Evolutionary conservation across 1,140 invertebrate species (phyloP).

Genomic region (Ganaspis sp.): DNA sequence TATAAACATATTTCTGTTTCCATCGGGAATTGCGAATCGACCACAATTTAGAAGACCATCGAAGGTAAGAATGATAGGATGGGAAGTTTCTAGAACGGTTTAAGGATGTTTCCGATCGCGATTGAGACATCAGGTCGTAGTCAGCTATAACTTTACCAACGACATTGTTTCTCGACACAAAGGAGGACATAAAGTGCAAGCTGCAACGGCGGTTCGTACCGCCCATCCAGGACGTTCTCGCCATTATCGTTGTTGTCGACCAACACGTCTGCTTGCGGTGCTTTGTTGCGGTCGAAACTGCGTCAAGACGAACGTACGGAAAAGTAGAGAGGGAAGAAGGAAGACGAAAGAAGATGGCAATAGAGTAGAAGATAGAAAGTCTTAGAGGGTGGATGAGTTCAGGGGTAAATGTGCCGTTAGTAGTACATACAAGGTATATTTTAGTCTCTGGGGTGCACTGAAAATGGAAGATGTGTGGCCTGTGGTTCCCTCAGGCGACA

Average conservation of each 20-base stretch:
- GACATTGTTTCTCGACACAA: conserved; percentile 48
- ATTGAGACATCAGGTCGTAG: neutral
- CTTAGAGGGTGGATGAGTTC: neutral
- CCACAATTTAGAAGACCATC: too few relatives aligned
- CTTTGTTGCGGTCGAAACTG: conserved; percentile 40
- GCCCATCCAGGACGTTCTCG: conserved; percentile 37
- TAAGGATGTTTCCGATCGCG: conserved; percentile 15
- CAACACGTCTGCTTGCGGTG: conserved; percentile 28
- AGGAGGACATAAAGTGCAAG: conserved; percentile 43
- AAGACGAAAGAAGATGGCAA: neutral
- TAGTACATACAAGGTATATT: conserved; percentile 39
- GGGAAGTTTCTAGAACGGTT: neutral
- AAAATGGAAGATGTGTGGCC: conserved; percentile 48
- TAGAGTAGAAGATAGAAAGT: neutral
- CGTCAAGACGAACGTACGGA: conserved; percentile 24
- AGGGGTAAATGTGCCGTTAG: neutral
- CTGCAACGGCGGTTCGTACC: conserved; percentile 39
- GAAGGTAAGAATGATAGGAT: neutral
- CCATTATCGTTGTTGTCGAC: conserved; percentile 16
- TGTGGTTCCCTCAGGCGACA: conserved; percentile 47
- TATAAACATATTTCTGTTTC: too few relatives aligned
- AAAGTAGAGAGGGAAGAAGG: neutral
- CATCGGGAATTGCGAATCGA: too few relatives aligned
- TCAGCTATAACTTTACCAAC: conserved; percentile 16
- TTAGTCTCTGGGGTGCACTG: conserved; percentile 45